phyloP scores from a whole-genome alignment of 2,113 vertebrate genomes.

The Perca schrenkii region DNA sequence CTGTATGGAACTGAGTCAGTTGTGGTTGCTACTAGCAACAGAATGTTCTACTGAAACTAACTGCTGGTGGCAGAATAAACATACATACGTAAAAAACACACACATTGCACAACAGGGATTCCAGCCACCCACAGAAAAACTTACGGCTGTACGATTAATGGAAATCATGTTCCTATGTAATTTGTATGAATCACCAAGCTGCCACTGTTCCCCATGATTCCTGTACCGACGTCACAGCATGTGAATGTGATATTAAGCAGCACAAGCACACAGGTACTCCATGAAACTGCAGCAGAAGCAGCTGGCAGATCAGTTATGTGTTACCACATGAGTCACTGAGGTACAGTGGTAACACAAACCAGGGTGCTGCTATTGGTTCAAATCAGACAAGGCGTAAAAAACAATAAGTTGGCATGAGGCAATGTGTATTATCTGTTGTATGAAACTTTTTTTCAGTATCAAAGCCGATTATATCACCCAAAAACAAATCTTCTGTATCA shows the following conservation, averaged over 20 bases:
- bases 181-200: neutral
- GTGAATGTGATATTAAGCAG: constrained; percentile 10
- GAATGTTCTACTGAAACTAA: neutral
- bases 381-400: neutral
- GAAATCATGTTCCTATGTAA: neutral
- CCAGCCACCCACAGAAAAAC: neutral
- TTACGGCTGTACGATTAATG: neutral
- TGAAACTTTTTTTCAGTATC: neutral
- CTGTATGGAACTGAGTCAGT: neutral
- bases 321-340: constrained; percentile 4
- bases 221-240: neutral
- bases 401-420: neutral
- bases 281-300: constrained; percentile 10
- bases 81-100: neutral
- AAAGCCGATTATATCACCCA: neutral
- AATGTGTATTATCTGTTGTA: too few relatives aligned
- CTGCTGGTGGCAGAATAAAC: neutral
- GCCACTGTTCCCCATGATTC: neutral
- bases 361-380: neutral
- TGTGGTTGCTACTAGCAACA: neutral
- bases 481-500: neutral
- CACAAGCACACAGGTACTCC: constrained; percentile 9
- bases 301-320: constrained; percentile 15
- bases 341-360: neutral
- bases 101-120: neutral